Evolutionary conservation across 2,113 vertebrate species (phyloP).

Genomic region (Pseudopodoces humilis): DNA sequence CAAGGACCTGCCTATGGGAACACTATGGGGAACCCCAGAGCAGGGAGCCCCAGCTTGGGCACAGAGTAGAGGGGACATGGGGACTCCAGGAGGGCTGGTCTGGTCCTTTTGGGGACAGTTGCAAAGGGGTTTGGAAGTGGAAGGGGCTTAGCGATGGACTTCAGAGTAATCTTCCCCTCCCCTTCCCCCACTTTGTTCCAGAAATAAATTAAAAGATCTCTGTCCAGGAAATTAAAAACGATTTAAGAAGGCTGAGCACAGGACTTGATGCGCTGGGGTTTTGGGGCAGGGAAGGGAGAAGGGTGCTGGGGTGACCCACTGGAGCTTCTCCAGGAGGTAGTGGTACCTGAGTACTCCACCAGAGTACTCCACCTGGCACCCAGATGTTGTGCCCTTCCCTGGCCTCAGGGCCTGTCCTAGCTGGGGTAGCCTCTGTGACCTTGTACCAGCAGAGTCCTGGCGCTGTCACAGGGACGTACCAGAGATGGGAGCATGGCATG

Average conservation of each 20-base stretch:
- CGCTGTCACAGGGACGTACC: accelerated
- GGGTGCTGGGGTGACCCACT: not conserved
- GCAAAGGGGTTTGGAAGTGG: not conserved
- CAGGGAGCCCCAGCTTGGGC: accelerated
- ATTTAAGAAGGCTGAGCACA: not conserved
- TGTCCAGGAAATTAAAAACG: slow-evolving; percentile 52
- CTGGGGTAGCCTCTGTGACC: not conserved
- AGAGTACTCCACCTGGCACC: too few species aligned
- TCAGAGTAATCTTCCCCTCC: not conserved
- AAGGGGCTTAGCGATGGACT: not conserved
- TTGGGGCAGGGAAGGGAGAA: not conserved
- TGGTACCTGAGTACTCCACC: not conserved
- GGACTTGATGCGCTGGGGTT: not conserved
- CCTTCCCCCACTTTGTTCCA: not conserved
- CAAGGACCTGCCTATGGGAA: not conserved
- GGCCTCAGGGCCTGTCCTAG: not conserved
- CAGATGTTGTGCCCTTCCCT: not conserved
- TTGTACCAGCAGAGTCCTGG: not conserved
- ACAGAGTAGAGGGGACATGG: not conserved
- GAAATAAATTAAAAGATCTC: slow-evolving; percentile 47
- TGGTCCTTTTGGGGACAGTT: not conserved
- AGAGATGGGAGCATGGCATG: not conserved
- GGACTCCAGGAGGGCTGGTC: not conserved
- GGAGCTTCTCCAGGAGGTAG: not conserved
- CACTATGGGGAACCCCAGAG: not conserved